Conservation (phyloP, 2,888 invertebrate species). For the Ichneumoninae sp. region DNA sequence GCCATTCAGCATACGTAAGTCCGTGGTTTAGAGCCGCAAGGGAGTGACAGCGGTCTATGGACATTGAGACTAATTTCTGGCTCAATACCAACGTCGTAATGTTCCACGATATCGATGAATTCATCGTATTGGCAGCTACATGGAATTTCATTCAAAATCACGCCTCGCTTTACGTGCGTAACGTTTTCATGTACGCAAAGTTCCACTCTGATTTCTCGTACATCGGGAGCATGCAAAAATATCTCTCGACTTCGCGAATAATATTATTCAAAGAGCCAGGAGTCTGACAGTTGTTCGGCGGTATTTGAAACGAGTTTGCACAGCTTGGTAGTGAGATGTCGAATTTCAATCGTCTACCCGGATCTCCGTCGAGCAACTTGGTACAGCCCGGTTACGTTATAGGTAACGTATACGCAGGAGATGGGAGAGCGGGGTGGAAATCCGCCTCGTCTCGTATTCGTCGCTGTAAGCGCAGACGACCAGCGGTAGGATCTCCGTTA, state of each 20-base stretch:
- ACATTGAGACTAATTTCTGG: not conserved
- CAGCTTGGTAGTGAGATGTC: conserved; percentile 39
- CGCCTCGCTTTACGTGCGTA: not conserved
- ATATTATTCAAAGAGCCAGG: conserved; percentile 39
- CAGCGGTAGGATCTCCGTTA: conserved; percentile 58
- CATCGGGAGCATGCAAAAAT: conserved; percentile 10
- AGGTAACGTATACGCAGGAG: conserved; percentile 28
- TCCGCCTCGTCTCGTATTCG: conserved; percentile 54
- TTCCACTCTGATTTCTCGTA: not conserved
- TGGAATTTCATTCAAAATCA: not conserved
- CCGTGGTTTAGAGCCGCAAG: not conserved
- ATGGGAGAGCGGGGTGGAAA: conserved; percentile 34
- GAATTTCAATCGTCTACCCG: conserved; percentile 54
- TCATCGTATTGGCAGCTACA: not conserved
- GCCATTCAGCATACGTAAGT: not conserved
- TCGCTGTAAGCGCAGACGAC: conserved; percentile 46
- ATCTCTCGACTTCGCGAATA: conserved; percentile 6
- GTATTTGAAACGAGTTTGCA: conserved; percentile 52
- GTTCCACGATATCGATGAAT: not conserved
- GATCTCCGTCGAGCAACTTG: conserved; percentile 29
- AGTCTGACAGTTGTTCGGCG: conserved; percentile 33
- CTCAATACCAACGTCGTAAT: not conserved
- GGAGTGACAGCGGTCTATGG: not conserved
- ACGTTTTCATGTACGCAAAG: not conserved
- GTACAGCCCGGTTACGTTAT: conserved; percentile 24